Percentiles rank a stretch among this genome's conserved stretches.
These are phyloP conservation scores for Phaedon cochleariae DNA, from an alignment of 2,888 invertebrate species.

Conservation along the genomic window DNA sequence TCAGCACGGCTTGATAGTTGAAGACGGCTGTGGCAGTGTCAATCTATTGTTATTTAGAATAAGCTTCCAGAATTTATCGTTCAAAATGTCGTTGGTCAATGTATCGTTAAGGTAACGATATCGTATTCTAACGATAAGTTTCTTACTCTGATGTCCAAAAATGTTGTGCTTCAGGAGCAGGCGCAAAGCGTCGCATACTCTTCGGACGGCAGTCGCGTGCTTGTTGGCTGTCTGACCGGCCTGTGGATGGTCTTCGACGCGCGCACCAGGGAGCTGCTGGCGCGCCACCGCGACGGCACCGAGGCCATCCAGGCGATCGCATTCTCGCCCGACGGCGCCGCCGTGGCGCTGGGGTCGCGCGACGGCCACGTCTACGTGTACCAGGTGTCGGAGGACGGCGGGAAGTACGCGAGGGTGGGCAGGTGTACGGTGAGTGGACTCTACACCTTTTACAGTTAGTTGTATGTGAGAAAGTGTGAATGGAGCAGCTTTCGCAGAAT, in stretches of 20 bases:
- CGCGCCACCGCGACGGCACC: conserved; percentile 74
- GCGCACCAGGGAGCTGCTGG: conserved; percentile 76
- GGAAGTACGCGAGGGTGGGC: conserved; percentile 80
- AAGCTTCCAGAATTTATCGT: too few relatives aligned
- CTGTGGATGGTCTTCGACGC: conserved; percentile 87
- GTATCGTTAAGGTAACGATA: too few relatives aligned
- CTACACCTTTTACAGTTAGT: conserved; percentile 6
- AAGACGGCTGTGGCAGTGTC: too few relatives aligned
- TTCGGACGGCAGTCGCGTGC: conserved; percentile 76
- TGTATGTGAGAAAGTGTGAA: not conserved
- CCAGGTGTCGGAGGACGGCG: conserved; percentile 78
- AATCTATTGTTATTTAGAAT: too few relatives aligned
- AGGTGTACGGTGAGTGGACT: conserved; percentile 82
- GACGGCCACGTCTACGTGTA: conserved; percentile 93
- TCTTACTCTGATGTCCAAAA: too few relatives aligned
- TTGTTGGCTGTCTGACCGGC: conserved; percentile 81
- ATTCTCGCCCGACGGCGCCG: conserved; percentile 81
- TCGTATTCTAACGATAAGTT: too few relatives aligned
- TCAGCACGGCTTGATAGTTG: too few relatives aligned
- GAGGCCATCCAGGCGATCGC: conserved; percentile 77
- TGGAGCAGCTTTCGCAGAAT: too few relatives aligned
- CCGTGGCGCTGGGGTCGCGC: conserved; percentile 85
- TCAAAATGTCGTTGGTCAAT: too few relatives aligned
- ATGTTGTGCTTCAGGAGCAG: too few relatives aligned
- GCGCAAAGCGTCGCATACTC: conserved; percentile 86